Evolutionary conservation across 2,797 vertebrate genomes (phyloP).

Genomic region (Mormyrops boulengeri): DNA sequence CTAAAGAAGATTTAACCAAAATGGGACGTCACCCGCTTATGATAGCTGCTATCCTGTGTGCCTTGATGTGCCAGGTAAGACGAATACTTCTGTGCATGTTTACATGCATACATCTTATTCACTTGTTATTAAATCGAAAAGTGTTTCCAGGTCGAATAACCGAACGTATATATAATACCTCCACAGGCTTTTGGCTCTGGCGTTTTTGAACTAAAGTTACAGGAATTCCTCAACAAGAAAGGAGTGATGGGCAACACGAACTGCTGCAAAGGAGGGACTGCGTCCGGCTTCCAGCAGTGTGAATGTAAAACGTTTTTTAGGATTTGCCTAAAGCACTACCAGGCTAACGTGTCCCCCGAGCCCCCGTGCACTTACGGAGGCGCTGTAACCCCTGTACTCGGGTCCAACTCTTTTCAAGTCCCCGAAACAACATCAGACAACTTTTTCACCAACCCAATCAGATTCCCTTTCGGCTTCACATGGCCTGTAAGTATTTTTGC

Average conservation of each 20-base stretch:
- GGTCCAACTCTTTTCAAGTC: slow-evolving; percentile 91
- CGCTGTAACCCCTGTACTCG: slow-evolving; percentile 86
- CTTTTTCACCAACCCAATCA: slow-evolving; percentile 86
- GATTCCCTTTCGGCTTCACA: slow-evolving; percentile 90
- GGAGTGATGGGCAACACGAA: slow-evolving; percentile 78
- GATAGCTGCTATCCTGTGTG: slow-evolving; percentile 67
- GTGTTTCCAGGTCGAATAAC: neutral
- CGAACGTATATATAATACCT: slow-evolving; percentile 4
- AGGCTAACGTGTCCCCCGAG: slow-evolving; percentile 88
- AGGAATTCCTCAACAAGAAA: slow-evolving; percentile 96
- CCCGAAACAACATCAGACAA: slow-evolving; percentile 78
- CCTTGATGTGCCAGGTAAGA: slow-evolving; percentile 82
- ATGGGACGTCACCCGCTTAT: slow-evolving; percentile 80
- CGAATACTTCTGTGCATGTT: neutral
- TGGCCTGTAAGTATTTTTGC: slow-evolving; percentile 81
- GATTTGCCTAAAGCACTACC: slow-evolving; percentile 95
- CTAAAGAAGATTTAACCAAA: slow-evolving; percentile 60
- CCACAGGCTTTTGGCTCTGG: slow-evolving; percentile 80
- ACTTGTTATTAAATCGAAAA: neutral
- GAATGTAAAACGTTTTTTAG: slow-evolving; percentile 97
- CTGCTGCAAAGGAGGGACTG: slow-evolving; percentile 75
- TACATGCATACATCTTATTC: neutral
- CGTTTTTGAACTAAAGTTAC: slow-evolving; percentile 92
- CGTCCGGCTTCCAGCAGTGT: slow-evolving; percentile 72
- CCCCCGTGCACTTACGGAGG: slow-evolving; percentile 96